Base-by-base conservation (phyloP, 2,888 invertebrate species). In the Glyphotaelius pellucidus region DNA sequence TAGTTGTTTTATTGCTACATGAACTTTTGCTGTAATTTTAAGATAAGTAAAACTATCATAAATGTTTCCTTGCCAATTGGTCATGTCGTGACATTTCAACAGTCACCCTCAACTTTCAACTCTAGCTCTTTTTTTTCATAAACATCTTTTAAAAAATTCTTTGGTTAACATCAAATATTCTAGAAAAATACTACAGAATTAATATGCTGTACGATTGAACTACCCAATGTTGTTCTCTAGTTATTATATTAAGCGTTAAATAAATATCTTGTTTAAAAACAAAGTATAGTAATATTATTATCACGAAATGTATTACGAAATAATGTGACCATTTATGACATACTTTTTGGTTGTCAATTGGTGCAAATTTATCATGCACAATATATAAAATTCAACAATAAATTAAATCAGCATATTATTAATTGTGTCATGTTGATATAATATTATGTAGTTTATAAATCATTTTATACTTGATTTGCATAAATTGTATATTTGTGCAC, bases 371-470 rank as follows among this genome's bases (percentile, higher is more conserved):
- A 86, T 86, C 42, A 25, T 87, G 87, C 47, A 47, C 52, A 47
- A 87, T 87, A 67, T 47, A 15, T 31, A 47, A 30, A 52, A 87
- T 87, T 67, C 31, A 67, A 30, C 52, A 30, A 47, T 87, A 52
- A 87, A 87, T 47, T 87, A 67, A 87, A 12, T 83, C 35, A 9
- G 19, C 52, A 14, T 52, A 86, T 86, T 19, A 86, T 42, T 52
- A 83, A 86, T 52, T 87, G 52, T 52, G 47, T 47, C 87, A 87
- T 87, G 87, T 87, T 52, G 25, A 87, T 87, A 19, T 87, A 83
- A 38, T 25, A 87, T 87, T 87, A 47, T 87, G 87, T 87, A 52
- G 52, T 87, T 87, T 52, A 47, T 87, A 87, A 31, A 87, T 87
- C 3, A 87, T 87, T 87, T 87, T 87, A 52, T 52, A 86, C 30